These are phyloP conservation scores for Dryas iulia DNA, from an alignment of 1,140 invertebrate species.

Conservation along the genomic window DNA sequence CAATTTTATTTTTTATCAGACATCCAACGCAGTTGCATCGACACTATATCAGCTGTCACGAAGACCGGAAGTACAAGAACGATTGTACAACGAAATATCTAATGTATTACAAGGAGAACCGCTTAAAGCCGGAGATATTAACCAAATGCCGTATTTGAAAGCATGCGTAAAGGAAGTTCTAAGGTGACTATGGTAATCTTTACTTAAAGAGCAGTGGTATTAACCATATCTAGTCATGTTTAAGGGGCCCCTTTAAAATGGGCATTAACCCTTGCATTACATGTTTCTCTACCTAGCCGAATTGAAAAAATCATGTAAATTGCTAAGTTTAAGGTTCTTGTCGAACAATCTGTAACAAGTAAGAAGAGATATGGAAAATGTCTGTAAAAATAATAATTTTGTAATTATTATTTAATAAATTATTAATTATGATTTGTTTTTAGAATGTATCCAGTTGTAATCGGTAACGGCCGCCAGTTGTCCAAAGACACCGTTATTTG, in stretches of 20 bases:
- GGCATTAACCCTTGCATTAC: no score
- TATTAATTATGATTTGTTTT: constrained; percentile 35
- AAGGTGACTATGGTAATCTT: constrained; percentile 80
- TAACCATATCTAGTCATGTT: no score
- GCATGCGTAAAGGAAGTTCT: constrained; percentile 94
- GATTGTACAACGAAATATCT: constrained; percentile 85
- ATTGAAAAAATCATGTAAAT: no score
- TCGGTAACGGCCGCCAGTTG: constrained; percentile 91
- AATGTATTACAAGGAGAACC: constrained; percentile 73
- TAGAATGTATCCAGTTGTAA: constrained; percentile 93
- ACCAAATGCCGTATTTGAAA: constrained; percentile 89
- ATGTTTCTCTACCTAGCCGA: no score
- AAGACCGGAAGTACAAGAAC: constrained; percentile 88
- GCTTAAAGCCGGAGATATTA: constrained; percentile 84
- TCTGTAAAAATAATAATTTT: not conserved
- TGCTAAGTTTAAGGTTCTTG: no score
- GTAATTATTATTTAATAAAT: not conserved
- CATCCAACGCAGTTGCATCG: constrained; percentile 89
- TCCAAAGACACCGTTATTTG: constrained; percentile 89
- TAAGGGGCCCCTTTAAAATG: no score
- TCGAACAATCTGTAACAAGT: no score
- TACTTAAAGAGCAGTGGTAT: no score
- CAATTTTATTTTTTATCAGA: no score
- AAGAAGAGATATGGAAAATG: no score
- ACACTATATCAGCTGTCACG: constrained; percentile 89